A percentile compares a stretch with the other conserved stretches of the same genome.
phyloP scores from a whole-genome alignment of 1,140 invertebrate species.

The Drosophila kanapiae region DNA sequence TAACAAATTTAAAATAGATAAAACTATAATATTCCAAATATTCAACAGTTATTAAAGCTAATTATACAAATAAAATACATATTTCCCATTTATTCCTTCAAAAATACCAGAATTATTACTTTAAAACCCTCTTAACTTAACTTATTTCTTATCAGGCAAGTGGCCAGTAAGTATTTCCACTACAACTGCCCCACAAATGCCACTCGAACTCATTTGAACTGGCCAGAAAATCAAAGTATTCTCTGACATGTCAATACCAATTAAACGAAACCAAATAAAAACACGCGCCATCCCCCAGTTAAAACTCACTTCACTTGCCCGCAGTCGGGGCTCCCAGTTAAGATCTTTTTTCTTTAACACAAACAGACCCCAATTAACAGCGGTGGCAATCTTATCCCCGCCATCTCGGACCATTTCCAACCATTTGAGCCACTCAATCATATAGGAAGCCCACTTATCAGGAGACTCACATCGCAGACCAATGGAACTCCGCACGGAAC shows the following conservation, averaged over 20 bases:
- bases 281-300: not conserved
- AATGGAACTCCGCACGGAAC: slow-evolving; percentile 11
- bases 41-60: too few species aligned
- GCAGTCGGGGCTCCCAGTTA: slow-evolving; percentile 37
- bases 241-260: slow-evolving; percentile 6
- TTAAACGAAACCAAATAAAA: slow-evolving; percentile 28
- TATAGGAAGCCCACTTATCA: slow-evolving; percentile 38
- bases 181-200: not conserved
- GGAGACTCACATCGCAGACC: slow-evolving; percentile 19
- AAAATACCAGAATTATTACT: too few species aligned
- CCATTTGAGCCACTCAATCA: slow-evolving; percentile 47
- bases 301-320: slow-evolving; percentile 24
- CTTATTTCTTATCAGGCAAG: not conserved
- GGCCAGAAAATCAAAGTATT: not conserved
- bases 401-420: slow-evolving; percentile 35
- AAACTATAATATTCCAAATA: not conserved
- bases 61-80: not conserved
- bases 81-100: not conserved
- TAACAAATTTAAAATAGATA: too few species aligned
- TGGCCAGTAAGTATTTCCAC: not conserved
- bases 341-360: slow-evolving; percentile 15
- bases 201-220: not conserved
- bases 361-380: slow-evolving; percentile 41
- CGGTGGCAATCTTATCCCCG: slow-evolving; percentile 33
- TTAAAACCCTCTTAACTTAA: too few species aligned